Base-by-base conservation (phyloP, 2,113 vertebrate genomes). In the Carassius auratus region DNA sequence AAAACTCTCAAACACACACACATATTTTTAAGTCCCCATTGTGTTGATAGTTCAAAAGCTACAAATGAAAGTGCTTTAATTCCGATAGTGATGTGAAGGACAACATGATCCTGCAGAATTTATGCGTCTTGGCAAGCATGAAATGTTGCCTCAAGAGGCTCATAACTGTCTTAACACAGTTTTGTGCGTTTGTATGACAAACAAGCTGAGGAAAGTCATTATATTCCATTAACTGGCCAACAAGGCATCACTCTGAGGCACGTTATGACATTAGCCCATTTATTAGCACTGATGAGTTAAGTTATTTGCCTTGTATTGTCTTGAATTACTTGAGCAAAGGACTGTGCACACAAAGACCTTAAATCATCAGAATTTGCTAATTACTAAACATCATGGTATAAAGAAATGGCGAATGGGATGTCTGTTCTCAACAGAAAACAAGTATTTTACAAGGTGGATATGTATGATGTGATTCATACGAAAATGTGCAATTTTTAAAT, bases 191-290 rank as follows among this genome's bases (percentile, higher is more conserved):
- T 42, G 19, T 81, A 79, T 86, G 82, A 77, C 85, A 82, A 64
- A 86, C 76, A 81, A 52, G 76, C 62, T 36, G 12, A 77, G 77
- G 77, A 55, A 76, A 69, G 85, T 84, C 38, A 71, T 76, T 81
- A 48, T 42, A 64, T 64, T 83, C 76, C 73, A 82, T 88, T 88
- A 84, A 79, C 77, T 55, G 61, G 48, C 15, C 77, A 84, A 79
- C 33, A 85, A 64, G 19, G 61, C 74, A 36, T 85, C 74, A 57
- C 74, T 86, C 57, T 80, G 55, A 33, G 76, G 61, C 84, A 80
- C 30, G 86, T 84, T 62, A 85, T 76, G 33, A 76, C 62, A 84
- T 81, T 52, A 85, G 33, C 75, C 84, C 59, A 76, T 79, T 84
- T 86, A 52, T 86, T 78, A 76, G 81, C 64, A 38, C 13, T 79